Percentiles rank a stretch among this genome's conserved stretches.
Evolutionary conservation across 2,113 vertebrate species (phyloP).

Genomic region (Hydropotes inermis): DNA sequence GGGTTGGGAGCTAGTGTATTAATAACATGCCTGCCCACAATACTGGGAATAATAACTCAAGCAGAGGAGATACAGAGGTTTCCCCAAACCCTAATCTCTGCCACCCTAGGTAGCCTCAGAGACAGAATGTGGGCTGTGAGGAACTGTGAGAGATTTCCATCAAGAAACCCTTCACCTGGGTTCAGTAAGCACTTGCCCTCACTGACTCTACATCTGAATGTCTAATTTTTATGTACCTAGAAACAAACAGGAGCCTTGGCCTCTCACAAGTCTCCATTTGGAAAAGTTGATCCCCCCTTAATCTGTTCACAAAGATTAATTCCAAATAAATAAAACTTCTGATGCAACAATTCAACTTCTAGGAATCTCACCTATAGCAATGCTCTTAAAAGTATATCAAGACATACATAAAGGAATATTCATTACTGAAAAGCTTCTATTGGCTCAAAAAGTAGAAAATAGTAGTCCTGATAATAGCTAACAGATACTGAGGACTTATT

Average conservation of each 20-base stretch:
- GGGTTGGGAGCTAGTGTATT: not conserved
- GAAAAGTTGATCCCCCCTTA: not conserved
- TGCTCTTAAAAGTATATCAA: not conserved
- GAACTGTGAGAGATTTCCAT: not conserved
- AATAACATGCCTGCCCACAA: not conserved
- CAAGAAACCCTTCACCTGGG: not conserved
- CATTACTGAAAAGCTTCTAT: not conserved
- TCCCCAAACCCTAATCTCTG: not conserved
- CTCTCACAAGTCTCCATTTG: not conserved
- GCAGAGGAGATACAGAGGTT: not conserved
- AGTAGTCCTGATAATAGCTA: not conserved
- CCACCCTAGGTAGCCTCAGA: not conserved
- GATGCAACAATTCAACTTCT: not conserved
- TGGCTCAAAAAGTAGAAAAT: not conserved
- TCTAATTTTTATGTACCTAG: not conserved
- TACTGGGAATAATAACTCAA: not conserved
- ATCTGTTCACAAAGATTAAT: not conserved
- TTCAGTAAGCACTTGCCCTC: not conserved
- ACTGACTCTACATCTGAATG: not conserved
- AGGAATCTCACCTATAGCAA: not conserved
- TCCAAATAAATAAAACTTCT: conserved; percentile 26
- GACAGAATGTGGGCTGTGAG: not conserved
- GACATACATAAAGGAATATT: not conserved
- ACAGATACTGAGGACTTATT: not conserved
- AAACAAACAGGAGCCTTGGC: not conserved